Percentiles rank a stretch among this genome's conserved stretches.
Evolutionary conservation across 1,140 invertebrate genomes (phyloP).

Genomic region (Tribolium castaneum): DNA sequence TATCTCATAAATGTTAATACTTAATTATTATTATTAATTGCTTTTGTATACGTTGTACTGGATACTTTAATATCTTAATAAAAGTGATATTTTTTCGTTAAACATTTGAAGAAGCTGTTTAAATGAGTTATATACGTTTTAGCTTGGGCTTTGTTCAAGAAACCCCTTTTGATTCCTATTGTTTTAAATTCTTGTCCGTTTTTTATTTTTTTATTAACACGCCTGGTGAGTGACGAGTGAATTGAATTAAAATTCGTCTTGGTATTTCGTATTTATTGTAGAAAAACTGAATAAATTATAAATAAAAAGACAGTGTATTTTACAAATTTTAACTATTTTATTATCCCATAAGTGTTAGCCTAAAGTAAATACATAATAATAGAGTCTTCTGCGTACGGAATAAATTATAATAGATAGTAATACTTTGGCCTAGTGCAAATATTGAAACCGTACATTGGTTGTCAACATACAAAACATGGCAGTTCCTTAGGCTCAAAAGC

Average conservation of each 20-base stretch:
- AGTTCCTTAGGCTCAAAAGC: constrained; percentile 50
- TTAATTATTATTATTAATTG: too few relatives aligned
- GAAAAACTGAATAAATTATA: constrained; percentile 48
- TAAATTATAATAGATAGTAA: constrained; percentile 61
- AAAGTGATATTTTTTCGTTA: too few relatives aligned
- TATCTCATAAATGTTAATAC: too few relatives aligned
- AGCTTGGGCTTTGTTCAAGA: too few relatives aligned
- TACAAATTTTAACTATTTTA: constrained; percentile 56
- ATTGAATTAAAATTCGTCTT: not conserved
- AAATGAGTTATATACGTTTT: too few relatives aligned
- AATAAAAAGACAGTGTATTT: constrained; percentile 52
- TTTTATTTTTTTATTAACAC: too few relatives aligned
- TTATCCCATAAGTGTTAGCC: constrained; percentile 61
- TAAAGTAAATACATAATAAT: constrained; percentile 58
- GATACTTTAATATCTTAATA: too few relatives aligned
- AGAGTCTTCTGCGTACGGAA: constrained; percentile 60
- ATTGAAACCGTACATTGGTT: constrained; percentile 7
- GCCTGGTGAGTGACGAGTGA: not conserved
- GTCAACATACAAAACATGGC: constrained; percentile 52
- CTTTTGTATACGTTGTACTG: too few relatives aligned
- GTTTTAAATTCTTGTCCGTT: too few relatives aligned
- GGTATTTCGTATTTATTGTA: constrained; percentile 44
- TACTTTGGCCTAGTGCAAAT: constrained; percentile 63
- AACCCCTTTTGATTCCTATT: too few relatives aligned
- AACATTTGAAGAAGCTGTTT: too few relatives aligned